These are phyloP conservation scores for Centropus unirufus DNA, from an alignment of 2,113 vertebrate genomes.

Conservation along the genomic window DNA sequence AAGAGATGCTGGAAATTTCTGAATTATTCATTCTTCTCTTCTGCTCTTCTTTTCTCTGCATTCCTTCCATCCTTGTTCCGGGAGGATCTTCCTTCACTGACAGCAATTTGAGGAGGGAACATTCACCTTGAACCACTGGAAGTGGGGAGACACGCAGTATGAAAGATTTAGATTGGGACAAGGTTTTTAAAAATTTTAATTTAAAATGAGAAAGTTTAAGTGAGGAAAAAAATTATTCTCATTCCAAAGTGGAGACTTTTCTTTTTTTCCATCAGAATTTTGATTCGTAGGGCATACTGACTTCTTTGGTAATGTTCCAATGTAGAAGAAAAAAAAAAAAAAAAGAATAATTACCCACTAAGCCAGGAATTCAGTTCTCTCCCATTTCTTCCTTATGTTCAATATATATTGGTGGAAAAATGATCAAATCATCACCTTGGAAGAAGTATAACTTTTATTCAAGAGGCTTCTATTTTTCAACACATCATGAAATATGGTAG, in stretches of 20 bases:
- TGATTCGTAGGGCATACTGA: background rate
- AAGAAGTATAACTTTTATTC: background rate
- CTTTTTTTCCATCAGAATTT: background rate
- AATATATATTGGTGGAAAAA: background rate
- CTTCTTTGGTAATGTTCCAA: background rate
- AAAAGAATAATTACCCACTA: background rate
- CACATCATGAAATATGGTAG: background rate
- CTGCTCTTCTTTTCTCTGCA: background rate
- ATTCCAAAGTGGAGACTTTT: background rate
- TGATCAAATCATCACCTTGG: background rate
- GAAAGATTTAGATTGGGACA: background rate
- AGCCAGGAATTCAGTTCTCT: background rate
- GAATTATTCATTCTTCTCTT: background rate
- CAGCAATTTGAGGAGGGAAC: background rate
- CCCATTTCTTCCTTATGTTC: background rate
- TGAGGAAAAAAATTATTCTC: background rate
- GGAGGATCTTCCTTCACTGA: background rate
- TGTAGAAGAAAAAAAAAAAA: background rate
- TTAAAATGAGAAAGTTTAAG: background rate
- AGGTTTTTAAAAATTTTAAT: background rate
- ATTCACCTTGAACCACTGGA: background rate
- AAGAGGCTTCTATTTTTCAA: background rate
- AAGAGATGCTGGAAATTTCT: background rate
- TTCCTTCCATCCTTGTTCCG: background rate
- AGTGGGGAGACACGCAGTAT: background rate